Percentiles rank a stretch among this genome's conserved stretches.
Evolutionary conservation across 1,140 invertebrate species (phyloP).

Genomic region (Heterodera carotae): DNA sequence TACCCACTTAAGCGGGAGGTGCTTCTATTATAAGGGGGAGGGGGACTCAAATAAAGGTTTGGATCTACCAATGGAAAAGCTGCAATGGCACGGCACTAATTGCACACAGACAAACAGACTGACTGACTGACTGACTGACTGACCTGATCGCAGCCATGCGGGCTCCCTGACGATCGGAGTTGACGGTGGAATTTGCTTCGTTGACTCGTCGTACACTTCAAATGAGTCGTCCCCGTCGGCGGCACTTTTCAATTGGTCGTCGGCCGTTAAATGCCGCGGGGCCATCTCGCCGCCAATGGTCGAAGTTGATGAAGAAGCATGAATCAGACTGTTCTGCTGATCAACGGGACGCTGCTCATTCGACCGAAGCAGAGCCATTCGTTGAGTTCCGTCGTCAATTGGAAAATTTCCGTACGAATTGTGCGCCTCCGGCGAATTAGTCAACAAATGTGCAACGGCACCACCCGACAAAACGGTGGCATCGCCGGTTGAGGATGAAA

Average conservation of each 20-base stretch:
- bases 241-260: background rate
- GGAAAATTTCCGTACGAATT: background rate
- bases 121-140: too few relatives aligned
- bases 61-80: too few relatives aligned
- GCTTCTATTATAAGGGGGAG: too few relatives aligned
- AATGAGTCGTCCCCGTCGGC: too few relatives aligned
- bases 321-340: background rate
- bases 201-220: background rate
- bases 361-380: background rate
- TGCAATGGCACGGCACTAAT: background rate
- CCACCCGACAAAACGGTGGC: background rate
- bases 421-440: background rate
- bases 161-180: conserved; percentile 18
- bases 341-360: background rate
- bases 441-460: background rate
- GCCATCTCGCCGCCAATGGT: background rate
- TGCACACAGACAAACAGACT: too few relatives aligned
- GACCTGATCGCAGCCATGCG: conserved; percentile 34
- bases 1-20: too few relatives aligned
- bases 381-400: background rate
- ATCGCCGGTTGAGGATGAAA: background rate
- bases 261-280: background rate
- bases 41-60: too few relatives aligned
- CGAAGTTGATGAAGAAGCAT: background rate
- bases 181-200: background rate